Evolutionary conservation across 2,888 invertebrate species (phyloP).

Genomic region (Diplolepis rosae): DNA sequence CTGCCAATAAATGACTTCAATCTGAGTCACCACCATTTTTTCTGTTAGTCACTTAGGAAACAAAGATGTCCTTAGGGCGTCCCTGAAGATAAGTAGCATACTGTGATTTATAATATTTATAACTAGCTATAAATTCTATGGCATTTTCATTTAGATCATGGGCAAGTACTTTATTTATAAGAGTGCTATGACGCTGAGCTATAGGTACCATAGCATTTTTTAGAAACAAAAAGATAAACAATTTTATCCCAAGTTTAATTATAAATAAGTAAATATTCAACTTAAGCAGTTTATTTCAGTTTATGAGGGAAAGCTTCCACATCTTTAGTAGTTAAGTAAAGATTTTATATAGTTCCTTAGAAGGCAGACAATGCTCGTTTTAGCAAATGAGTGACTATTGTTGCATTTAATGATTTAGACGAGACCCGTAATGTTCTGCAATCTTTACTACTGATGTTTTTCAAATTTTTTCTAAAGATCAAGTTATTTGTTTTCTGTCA

Average conservation of each 20-base stretch:
- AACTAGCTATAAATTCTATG: too few species aligned
- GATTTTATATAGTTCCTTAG: neutral
- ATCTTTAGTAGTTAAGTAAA: neutral
- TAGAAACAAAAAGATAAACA: neutral
- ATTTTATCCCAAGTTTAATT: neutral
- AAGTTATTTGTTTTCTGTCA: too few species aligned
- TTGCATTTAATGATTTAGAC: neutral
- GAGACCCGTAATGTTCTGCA: constrained; percentile 10
- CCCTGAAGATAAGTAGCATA: neutral
- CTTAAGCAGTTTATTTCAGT: neutral
- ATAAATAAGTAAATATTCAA: neutral
- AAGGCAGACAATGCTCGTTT: neutral
- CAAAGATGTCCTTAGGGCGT: neutral
- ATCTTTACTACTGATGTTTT: too few species aligned
- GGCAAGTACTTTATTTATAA: neutral
- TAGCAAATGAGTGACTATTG: neutral
- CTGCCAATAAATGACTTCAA: too few species aligned
- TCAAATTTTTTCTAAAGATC: too few species aligned
- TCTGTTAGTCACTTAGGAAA: neutral
- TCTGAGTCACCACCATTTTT: neutral
- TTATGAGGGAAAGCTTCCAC: neutral
- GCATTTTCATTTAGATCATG: too few species aligned
- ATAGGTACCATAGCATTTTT: neutral
- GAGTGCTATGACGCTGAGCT: neutral
- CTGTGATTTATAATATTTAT: too few species aligned